phyloP scores from a whole-genome alignment of 2,113 vertebrate genomes.

The Myotis davidii region DNA sequence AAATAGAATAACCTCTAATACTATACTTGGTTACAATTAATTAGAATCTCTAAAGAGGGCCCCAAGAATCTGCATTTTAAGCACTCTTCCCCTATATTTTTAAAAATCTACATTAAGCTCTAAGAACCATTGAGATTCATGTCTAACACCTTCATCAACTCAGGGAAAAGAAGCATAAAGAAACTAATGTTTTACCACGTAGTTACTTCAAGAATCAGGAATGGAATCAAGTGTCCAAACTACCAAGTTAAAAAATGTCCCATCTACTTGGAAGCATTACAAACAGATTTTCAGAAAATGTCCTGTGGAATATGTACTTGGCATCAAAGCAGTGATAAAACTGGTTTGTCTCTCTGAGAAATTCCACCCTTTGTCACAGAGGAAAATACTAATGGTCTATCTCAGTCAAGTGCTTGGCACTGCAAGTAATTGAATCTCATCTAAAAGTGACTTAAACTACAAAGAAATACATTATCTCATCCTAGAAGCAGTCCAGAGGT shows the following conservation, averaged over 20 bases:
- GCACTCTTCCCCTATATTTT: not conserved
- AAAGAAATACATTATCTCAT: constrained; percentile 13
- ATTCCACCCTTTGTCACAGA: not conserved
- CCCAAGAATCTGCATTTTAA: not conserved
- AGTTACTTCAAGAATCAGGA: constrained; percentile 9
- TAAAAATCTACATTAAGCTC: not conserved
- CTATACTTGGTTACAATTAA: not conserved
- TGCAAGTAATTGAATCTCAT: constrained; percentile 8
- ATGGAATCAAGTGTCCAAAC: not conserved
- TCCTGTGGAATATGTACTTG: not conserved
- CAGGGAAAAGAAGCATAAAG: constrained; percentile 18
- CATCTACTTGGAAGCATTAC: not conserved
- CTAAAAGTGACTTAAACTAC: not conserved
- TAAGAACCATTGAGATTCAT: not conserved
- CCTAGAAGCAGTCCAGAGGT: not conserved
- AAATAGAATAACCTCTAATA: not conserved
- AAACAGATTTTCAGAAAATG: constrained; percentile 31
- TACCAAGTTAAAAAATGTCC: not conserved
- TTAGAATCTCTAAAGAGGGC: not conserved
- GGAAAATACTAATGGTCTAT: not conserved
- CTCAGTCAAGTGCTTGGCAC: not conserved
- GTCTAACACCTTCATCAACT: not conserved
- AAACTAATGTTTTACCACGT: not conserved
- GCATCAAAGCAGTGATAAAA: not conserved
- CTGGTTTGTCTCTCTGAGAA: not conserved